These are phyloP conservation scores for Chalcis sispes DNA, from an alignment of 2,888 invertebrate species.

Conservation along the genomic window DNA sequence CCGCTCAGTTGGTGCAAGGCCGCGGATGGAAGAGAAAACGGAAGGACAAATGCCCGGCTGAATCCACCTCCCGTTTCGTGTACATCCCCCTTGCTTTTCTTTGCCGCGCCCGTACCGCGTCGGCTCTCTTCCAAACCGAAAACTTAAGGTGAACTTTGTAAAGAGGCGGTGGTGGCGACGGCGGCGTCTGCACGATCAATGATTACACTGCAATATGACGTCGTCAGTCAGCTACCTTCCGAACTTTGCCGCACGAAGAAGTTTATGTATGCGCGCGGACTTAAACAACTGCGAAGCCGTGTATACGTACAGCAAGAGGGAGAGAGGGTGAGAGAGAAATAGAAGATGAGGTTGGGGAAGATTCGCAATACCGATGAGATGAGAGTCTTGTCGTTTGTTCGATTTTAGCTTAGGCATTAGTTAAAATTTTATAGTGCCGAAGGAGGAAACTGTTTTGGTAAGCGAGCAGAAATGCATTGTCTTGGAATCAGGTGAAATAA, in stretches of 20 bases:
- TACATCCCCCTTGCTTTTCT: background rate
- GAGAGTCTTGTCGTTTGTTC: constrained; percentile 29
- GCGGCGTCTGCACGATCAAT: constrained; percentile 61
- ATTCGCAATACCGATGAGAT: constrained; percentile 1
- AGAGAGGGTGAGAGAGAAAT: background rate
- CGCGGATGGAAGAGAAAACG: constrained; percentile 40
- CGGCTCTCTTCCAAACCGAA: constrained; percentile 27
- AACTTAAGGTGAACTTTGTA: constrained; percentile 63
- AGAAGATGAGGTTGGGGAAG: background rate
- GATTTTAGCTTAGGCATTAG: constrained; percentile 8
- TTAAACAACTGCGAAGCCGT: constrained; percentile 46
- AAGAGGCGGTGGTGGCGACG: background rate
- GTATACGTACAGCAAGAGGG: constrained; percentile 13
- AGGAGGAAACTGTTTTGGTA: background rate
- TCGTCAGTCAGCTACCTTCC: constrained; percentile 58
- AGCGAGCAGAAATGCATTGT: background rate
- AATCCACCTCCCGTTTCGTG: constrained; percentile 60
- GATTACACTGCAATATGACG: constrained; percentile 69
- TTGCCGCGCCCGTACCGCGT: background rate
- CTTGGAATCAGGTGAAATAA: no score
- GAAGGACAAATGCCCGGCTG: constrained; percentile 50
- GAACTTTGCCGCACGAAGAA: constrained; percentile 56
- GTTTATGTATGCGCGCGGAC: constrained; percentile 50
- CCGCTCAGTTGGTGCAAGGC: constrained; percentile 43
- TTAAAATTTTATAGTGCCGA: constrained; percentile 37